phyloP scores from a whole-genome alignment of 2,797 vertebrate species.

The Smutsia temminckii region DNA sequence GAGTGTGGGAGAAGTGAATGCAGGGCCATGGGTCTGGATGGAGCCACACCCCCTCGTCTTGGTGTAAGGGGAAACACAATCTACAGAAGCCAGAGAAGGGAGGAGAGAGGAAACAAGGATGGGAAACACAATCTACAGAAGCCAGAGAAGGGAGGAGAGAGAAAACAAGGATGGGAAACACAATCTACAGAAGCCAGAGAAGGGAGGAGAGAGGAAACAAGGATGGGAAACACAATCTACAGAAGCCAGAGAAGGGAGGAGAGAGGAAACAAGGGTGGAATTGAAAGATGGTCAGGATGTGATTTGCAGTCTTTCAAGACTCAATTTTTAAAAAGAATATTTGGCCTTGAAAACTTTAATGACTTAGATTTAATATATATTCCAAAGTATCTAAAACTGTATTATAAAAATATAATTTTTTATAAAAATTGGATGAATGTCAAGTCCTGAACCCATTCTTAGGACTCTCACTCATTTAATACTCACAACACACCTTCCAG shows the following conservation, averaged over 20 bases:
- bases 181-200: not conserved
- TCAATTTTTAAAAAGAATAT: not conserved
- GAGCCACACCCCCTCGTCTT: not conserved
- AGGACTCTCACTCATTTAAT: not conserved
- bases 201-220: not conserved
- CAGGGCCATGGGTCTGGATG: not conserved
- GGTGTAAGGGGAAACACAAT: not conserved
- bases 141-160: not conserved
- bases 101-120: too few relatives aligned
- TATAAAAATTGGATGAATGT: not conserved
- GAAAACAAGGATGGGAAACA: not conserved
- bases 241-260: not conserved
- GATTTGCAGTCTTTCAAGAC: not conserved
- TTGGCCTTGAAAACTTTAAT: not conserved
- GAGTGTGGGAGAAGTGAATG: not conserved
- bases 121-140: not conserved
- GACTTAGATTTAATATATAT: not conserved
- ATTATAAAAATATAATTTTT: not conserved
- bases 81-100: not conserved
- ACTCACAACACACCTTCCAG: not conserved
- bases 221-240: not conserved
- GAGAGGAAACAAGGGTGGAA: not conserved
- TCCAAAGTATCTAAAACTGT: not conserved
- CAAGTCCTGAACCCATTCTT: not conserved
- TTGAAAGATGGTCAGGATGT: not conserved